Base-by-base conservation (phyloP, 2,888 invertebrate genomes). In the Cerceris ruficornis region DNA sequence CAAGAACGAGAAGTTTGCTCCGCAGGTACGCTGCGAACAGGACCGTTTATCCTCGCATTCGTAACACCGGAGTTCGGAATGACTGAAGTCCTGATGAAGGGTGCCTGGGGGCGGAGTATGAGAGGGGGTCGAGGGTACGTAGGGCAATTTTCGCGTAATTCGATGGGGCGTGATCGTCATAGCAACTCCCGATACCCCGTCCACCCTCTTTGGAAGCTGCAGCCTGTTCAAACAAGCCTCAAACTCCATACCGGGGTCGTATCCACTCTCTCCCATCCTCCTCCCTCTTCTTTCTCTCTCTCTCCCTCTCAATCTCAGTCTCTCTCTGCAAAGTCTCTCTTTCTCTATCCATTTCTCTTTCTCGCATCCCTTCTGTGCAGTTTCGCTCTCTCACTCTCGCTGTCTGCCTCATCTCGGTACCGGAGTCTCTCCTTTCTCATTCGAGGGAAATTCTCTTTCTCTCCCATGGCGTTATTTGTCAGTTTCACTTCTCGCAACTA, bases 121-220 rank as follows among this genome's bases (percentile, higher is more conserved):
- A 60, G 42, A 72, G 71, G 69, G 70, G 66, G 78, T 80, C 79
- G 83, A 88, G 86, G 88, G 89, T 87, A 88, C 89, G 87, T 86
- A 89, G 89, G 90, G 91, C 91, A 91, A 92, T 91, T 91, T 90
- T 91, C 90, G 89, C 89, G 90, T 91, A 92, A 92, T 92, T 91
- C 91, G 90, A 90, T 89, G 90, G 91, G 89, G 90, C 90, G 91
- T 90, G 90, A 91, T 92, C 91, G 92, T 91, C 92, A 92, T 92
- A 92, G 92, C 92, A 92, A 92, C 91, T 89, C 90, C 87, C 81
- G 78, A 79, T 81, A 79, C 81, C 80, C 82, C 72, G 80, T 82
- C 80, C 82, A 83, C 88, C 88, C 89, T 88, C 87, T 85, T 89
- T 86, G 89, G 87, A 89, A 86, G 89, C 89, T 87, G 89, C 86